Conservation (phyloP, 2,888 invertebrate species). For the Branchipolynoe longqiensis region DNA sequence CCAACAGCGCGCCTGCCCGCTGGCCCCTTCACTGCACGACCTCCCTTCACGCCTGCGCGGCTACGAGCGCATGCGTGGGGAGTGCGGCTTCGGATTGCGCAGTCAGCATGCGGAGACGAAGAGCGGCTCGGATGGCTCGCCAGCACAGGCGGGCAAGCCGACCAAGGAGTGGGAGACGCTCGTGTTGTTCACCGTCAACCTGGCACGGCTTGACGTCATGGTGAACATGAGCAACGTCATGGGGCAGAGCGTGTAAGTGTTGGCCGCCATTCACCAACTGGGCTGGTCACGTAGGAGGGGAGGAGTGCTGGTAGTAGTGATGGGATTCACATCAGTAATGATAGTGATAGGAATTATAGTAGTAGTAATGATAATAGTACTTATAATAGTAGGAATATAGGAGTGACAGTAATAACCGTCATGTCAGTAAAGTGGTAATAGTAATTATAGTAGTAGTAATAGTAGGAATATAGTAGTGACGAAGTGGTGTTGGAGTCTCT, state of each 20-base stretch:
- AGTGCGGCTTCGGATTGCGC: background rate
- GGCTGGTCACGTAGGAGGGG: too few species aligned
- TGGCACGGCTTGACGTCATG: conserved; percentile 96
- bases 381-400: too few species aligned
- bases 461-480: too few species aligned
- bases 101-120: background rate
- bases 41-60: conserved; percentile 35
- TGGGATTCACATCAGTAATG: too few species aligned
- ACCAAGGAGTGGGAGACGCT: conserved; percentile 91
- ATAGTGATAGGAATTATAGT: too few species aligned
- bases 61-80: conserved; percentile 16
- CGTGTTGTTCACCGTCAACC: conserved; percentile 96
- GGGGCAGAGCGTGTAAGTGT: conserved; percentile 95
- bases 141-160: conserved; percentile 32
- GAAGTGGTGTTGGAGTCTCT: too few species aligned
- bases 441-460: too few species aligned
- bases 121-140: background rate
- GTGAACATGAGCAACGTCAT: conserved; percentile 99
- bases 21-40: conserved; percentile 18
- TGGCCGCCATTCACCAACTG: background rate
- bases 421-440: too few species aligned
- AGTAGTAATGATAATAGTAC: too few species aligned
- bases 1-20: background rate
- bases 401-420: too few species aligned
- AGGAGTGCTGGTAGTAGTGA: too few species aligned